Evolutionary conservation across 2,113 vertebrate genomes (phyloP).

Genomic region (Labrus mixtus): DNA sequence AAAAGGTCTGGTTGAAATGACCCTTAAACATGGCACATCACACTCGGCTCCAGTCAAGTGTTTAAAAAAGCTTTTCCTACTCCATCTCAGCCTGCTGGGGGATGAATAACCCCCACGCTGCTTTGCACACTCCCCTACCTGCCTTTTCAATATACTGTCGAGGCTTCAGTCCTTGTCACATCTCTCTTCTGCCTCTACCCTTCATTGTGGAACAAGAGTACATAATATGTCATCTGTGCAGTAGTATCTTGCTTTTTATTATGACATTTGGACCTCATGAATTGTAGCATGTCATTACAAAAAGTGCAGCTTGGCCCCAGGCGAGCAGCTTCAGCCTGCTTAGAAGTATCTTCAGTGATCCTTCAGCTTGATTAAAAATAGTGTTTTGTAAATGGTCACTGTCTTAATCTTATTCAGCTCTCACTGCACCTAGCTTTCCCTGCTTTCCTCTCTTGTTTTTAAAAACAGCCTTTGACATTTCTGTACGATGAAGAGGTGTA

Average conservation of each 20-base stretch:
- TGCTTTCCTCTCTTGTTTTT: constrained; percentile 17
- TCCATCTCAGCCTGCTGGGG: constrained; percentile 56
- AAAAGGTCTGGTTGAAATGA: constrained; percentile 70
- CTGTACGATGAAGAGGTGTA: constrained; percentile 63
- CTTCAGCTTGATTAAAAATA: constrained; percentile 48
- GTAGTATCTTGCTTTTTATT: constrained; percentile 46
- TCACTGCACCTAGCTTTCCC: constrained; percentile 12
- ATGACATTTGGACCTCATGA: constrained; percentile 53
- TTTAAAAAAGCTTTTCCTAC: constrained; percentile 66
- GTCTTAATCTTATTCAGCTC: constrained; percentile 50
- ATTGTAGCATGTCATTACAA: constrained; percentile 40
- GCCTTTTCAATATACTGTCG: constrained; percentile 43
- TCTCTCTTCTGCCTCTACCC: constrained; percentile 34
- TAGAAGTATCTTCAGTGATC: constrained; percentile 31
- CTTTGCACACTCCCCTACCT: constrained; percentile 49
- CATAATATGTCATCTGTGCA: constrained; percentile 46
- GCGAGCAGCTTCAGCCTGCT: constrained; percentile 37
- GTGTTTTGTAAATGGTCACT: constrained; percentile 50
- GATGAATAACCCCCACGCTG: constrained; percentile 27
- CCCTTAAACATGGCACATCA: constrained; percentile 71
- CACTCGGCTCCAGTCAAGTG: constrained; percentile 71
- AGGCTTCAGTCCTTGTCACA: constrained; percentile 45
- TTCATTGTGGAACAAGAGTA: constrained; percentile 24
- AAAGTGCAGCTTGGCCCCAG: constrained; percentile 31
- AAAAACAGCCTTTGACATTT: constrained; percentile 47